Conservation (phyloP, 1,140 invertebrate species). For the Lethrus apterus region DNA sequence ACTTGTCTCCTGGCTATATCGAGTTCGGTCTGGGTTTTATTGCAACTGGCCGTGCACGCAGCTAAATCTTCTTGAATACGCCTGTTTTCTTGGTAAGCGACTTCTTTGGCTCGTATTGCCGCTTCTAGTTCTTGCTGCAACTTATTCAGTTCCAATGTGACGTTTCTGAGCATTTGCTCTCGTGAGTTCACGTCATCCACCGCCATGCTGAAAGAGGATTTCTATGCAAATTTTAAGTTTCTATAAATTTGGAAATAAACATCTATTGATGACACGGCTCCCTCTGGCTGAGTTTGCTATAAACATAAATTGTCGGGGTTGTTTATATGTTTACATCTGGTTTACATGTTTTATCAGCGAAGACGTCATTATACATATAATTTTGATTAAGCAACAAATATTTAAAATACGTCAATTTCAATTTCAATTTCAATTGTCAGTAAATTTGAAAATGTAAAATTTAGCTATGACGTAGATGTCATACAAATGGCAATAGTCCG, state of each 20-base stretch:
- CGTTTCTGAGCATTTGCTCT: conserved; percentile 20
- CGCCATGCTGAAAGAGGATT: conserved; percentile 15
- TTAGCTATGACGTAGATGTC: no score
- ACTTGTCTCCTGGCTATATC: conserved; percentile 56
- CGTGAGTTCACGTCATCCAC: conserved; percentile 19
- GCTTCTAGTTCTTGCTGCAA: conserved; percentile 24
- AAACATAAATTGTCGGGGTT: no score
- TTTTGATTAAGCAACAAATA: no score
- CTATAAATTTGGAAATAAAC: background rate
- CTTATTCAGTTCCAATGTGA: conserved; percentile 20
- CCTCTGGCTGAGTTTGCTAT: no score
- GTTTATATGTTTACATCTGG: no score
- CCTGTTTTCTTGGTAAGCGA: conserved; percentile 34
- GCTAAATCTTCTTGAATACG: conserved; percentile 58
- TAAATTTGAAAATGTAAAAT: no score
- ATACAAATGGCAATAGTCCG: no score
- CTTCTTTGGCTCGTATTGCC: conserved; percentile 23
- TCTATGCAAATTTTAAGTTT: no score
- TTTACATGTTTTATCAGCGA: no score
- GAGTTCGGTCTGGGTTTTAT: conserved; percentile 49
- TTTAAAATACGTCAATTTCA: no score
- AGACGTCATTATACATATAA: no score
- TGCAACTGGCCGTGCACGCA: conserved; percentile 43
- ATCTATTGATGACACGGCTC: background rate
- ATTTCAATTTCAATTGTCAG: no score